Base-by-base conservation (phyloP, 2,888 invertebrate genomes). In the Leucania comma region DNA sequence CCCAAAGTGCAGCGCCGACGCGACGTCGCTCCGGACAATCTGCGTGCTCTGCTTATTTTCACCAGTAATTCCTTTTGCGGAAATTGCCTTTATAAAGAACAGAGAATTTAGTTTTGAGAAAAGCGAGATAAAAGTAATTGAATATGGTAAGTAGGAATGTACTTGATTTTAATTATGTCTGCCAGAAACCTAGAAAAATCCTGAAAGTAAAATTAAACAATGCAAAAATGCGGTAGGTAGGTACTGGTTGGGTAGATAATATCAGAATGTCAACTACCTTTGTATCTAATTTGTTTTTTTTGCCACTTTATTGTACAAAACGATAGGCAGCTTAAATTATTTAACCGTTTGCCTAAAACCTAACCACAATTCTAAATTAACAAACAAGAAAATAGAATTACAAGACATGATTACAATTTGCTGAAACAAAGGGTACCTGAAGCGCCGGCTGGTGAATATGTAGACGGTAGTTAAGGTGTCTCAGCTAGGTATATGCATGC, bases 1-100 rank as follows among this genome's bases (percentile, higher is more conserved):
- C 79, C 78, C 92, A 89, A 92, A 94, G 94, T 93, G 95, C 95
- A 95, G 90, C 92, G 93, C 92, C 93, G 93, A 92, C 91, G 92
- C 94, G 93, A 93, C 95, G 94, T 93, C 93, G 93, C 94, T 93
- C 91, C 93, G 94, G 94, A 95, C 95, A 94, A 95, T 95, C 95
- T 96, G 95, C 95, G 95, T 95, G 94, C 94, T 95, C 93, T 93
- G 95, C 95, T 96, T 95, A 95, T 95, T 96, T 95, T 96, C 95
- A 92, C 93, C 92, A 92, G 93, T 95, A 95, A 95, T 94, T 95
- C 93, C 94, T 95, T 94, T 92, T 93, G 91, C 93, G 95, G 95
- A 95, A 95, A 95, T 95, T 95, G 95, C 94, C 94, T 94, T 95
- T 95, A 93, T 94, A 93, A 93, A 94, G 91, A 93, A 94, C 90